Conservation (phyloP, 2,113 vertebrate genomes). For the Mesocricetus auratus region DNA sequence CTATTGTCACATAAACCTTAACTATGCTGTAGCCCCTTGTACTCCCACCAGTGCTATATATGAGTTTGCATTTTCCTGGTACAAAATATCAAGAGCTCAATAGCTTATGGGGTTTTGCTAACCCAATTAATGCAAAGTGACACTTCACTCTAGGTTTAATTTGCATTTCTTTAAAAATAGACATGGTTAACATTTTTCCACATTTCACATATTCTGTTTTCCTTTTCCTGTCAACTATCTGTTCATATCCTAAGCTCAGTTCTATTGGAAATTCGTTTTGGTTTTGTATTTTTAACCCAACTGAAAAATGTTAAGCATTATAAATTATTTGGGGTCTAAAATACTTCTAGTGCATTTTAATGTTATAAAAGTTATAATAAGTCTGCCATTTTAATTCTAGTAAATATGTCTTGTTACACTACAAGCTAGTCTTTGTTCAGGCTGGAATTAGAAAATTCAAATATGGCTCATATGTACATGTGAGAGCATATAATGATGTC, state of each 20-base stretch:
- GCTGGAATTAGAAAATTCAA: slow-evolving; percentile 82
- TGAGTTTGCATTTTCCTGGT: accelerated
- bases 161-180: slow-evolving; percentile 44
- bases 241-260: slow-evolving; percentile 17
- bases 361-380: slow-evolving; percentile 84
- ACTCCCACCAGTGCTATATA: not conserved
- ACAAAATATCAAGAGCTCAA: not conserved
- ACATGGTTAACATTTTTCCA: not conserved
- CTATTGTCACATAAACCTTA: not conserved
- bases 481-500: slow-evolving; percentile 44
- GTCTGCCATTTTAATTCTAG: slow-evolving; percentile 81
- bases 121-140: not conserved
- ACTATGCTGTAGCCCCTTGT: too few species aligned
- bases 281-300: slow-evolving; percentile 51
- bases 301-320: slow-evolving; percentile 66
- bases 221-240: slow-evolving; percentile 15
- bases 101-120: not conserved
- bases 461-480: slow-evolving; percentile 69
- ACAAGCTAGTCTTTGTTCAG: slow-evolving; percentile 84
- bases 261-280: slow-evolving; percentile 20
- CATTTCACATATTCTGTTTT: not conserved
- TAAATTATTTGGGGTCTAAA: slow-evolving; percentile 80
- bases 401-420: slow-evolving; percentile 84
- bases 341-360: slow-evolving; percentile 77
- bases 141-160: not conserved